phyloP scores from a whole-genome alignment of 2,797 vertebrate species.

The Pseudochirops cupreus region DNA sequence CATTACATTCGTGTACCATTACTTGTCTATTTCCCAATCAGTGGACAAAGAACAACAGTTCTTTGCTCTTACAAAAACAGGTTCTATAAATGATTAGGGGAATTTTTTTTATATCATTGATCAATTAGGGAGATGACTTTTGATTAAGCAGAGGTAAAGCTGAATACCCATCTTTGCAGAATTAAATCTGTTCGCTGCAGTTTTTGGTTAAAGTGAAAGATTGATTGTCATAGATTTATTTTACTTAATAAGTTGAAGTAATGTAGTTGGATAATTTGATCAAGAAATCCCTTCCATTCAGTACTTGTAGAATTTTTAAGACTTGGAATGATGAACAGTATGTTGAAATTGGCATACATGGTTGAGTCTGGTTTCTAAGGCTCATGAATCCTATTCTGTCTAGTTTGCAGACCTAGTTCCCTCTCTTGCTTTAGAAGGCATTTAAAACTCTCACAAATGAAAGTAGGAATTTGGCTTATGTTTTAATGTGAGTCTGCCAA shows the following conservation, averaged over 20 bases:
- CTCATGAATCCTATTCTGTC: conserved; percentile 79
- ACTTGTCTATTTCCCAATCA: neutral
- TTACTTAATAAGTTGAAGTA: conserved; percentile 10
- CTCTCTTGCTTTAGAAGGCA: conserved; percentile 54
- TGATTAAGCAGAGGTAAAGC: neutral
- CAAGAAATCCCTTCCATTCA: neutral
- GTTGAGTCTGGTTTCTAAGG: conserved; percentile 64
- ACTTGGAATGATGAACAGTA: conserved; percentile 36
- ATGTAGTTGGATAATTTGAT: neutral
- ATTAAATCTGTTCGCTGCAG: neutral
- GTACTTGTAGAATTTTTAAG: conserved; percentile 53
- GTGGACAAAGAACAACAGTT: no score
- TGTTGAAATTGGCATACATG: conserved; percentile 69
- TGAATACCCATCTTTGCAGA: neutral
- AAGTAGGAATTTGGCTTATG: conserved; percentile 35
- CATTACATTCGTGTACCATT: neutral
- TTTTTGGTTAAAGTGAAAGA: neutral
- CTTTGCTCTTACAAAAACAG: conserved; percentile 23
- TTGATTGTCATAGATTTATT: neutral
- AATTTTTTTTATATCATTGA: neutral
- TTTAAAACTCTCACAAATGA: conserved; percentile 65
- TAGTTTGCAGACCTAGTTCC: conserved; percentile 69
- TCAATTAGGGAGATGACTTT: neutral
- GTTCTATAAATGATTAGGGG: neutral
- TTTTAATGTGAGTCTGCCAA: conserved; percentile 41